Percentiles rank a stretch among this genome's conserved stretches.
These are phyloP conservation scores for Caenorhabditis uteleia DNA, from an alignment of 2,888 invertebrate species.

Conservation along the genomic window DNA sequence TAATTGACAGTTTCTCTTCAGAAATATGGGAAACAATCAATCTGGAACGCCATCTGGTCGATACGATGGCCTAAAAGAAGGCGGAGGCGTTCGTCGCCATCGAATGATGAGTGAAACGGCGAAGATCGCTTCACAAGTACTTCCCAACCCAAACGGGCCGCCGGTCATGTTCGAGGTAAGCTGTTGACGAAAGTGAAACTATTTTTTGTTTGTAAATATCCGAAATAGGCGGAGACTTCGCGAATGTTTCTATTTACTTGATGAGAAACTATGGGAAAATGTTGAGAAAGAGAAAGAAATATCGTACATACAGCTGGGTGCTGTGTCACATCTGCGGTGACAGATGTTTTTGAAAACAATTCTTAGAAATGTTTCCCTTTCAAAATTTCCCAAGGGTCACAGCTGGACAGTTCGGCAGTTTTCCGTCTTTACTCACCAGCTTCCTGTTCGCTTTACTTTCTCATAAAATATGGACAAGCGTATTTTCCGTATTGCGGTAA, in stretches of 20 bases:
- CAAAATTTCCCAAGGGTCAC: too few relatives aligned
- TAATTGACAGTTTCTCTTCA: neutral
- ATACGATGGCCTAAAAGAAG: constrained; percentile 11
- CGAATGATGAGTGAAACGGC: constrained; percentile 44
- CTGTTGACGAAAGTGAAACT: neutral
- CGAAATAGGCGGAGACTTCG: neutral
- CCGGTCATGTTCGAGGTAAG: constrained; percentile 37
- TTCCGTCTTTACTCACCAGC: too few relatives aligned
- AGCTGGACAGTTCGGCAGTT: too few relatives aligned
- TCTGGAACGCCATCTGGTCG: constrained; percentile 25
- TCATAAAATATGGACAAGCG: too few relatives aligned
- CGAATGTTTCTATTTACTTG: too few relatives aligned
- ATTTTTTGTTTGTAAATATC: neutral
- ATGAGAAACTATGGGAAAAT: too few relatives aligned
- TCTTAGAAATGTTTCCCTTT: too few relatives aligned
- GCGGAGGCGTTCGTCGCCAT: constrained; percentile 27
- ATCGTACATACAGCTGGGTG: neutral
- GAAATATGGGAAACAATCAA: constrained; percentile 39
- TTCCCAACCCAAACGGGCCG: constrained; percentile 36
- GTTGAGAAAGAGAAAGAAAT: neutral
- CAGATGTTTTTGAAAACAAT: too few relatives aligned
- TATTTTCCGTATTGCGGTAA: too few relatives aligned
- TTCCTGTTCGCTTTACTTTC: too few relatives aligned
- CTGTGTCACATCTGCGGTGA: too few relatives aligned
- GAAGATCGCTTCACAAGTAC: constrained; percentile 22